Evolutionary conservation across 2,888 invertebrate species (phyloP).

Genomic region (Rhynchonema sp.): DNA sequence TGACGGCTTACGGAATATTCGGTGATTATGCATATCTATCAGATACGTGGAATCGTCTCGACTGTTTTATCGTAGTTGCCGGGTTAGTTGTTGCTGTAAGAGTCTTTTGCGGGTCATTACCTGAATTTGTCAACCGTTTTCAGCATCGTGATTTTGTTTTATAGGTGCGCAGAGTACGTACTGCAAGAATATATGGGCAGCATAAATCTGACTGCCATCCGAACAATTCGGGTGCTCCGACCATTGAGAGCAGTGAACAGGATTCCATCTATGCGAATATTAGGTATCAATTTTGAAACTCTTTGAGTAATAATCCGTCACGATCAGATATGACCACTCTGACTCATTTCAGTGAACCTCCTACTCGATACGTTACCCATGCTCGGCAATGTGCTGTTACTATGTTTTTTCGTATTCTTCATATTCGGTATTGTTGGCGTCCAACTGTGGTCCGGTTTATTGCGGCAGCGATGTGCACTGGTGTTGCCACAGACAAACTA

Average conservation of each 20-base stretch:
- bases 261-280: conserved; percentile 62
- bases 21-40: conserved; percentile 76
- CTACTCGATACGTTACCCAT: conserved; percentile 93
- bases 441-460: conserved; percentile 93
- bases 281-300: conserved; percentile 11
- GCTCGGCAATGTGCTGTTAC: conserved; percentile 82
- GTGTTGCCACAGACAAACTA: conserved; percentile 39
- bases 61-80: conserved; percentile 88
- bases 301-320: not conserved
- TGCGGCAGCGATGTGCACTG: conserved; percentile 76
- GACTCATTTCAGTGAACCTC: conserved; percentile 79
- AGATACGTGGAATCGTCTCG: conserved; percentile 95
- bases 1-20: conserved; percentile 90
- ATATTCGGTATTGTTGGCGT: conserved; percentile 99
- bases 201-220: conserved; percentile 88
- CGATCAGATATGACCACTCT: conserved; percentile 38
- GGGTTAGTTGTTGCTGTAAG: conserved; percentile 44
- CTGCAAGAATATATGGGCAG: conserved; percentile 65
- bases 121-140: too few species aligned
- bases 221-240: conserved; percentile 87
- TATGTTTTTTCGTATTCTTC: conserved; percentile 99
- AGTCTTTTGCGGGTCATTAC: not conserved
- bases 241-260: conserved; percentile 95
- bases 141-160: too few species aligned
- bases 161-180: conserved; percentile 40